A percentile compares a stretch with the other conserved stretches of the same genome.
Evolutionary conservation across 2,797 vertebrate species (phyloP).

Genomic region (Eleutherodactylus coqui): DNA sequence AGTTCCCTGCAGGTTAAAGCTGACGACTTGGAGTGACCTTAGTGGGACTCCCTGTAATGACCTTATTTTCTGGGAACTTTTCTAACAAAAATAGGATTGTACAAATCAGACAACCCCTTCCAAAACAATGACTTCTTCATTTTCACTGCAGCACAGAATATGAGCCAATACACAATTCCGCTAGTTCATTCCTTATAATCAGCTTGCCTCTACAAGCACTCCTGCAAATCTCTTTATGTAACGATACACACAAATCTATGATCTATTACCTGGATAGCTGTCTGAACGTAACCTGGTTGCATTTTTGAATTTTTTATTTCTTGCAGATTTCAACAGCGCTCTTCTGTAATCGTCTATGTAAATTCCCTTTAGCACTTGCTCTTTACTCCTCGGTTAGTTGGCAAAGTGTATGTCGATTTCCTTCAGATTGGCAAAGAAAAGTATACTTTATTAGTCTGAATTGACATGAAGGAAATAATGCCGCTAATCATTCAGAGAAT

Average conservation of each 20-base stretch:
- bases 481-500: conserved; percentile 32
- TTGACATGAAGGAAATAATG: conserved; percentile 45
- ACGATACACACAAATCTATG: neutral
- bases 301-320: neutral
- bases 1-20: too few relatives aligned
- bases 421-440: neutral
- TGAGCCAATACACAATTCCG: too few relatives aligned
- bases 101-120: too few relatives aligned
- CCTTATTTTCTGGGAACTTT: neutral
- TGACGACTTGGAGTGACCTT: too few relatives aligned
- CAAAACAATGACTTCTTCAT: too few relatives aligned
- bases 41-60: too few relatives aligned
- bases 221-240: neutral
- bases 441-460: conserved; percentile 30
- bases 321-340: neutral
- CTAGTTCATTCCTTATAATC: too few relatives aligned
- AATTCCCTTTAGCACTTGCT: neutral
- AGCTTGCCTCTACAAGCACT: too few relatives aligned
- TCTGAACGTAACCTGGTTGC: neutral
- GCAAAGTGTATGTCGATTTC: neutral
- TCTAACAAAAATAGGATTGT: too few relatives aligned
- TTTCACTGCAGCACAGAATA: too few relatives aligned
- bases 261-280: neutral
- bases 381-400: neutral
- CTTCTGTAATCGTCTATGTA: neutral